These are phyloP conservation scores for Aramus guarauna DNA, from an alignment of 2,113 vertebrate genomes.

Conservation along the genomic window DNA sequence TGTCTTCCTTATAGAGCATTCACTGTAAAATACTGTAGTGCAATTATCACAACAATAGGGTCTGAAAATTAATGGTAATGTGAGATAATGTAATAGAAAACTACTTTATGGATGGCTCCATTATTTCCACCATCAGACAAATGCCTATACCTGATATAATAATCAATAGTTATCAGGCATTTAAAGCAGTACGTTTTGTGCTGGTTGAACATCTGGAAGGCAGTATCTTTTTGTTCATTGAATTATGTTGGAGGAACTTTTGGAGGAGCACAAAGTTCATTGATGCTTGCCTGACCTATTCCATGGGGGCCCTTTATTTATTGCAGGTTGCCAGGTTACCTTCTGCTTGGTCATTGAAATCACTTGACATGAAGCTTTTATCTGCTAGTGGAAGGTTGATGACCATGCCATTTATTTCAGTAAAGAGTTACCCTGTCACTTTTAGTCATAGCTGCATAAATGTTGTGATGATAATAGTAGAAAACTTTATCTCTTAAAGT, in stretches of 20 bases:
- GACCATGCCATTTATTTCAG: background rate
- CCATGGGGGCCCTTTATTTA: background rate
- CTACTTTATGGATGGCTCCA: background rate
- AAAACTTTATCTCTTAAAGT: conserved; percentile 15
- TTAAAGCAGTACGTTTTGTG: background rate
- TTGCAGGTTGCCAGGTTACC: background rate
- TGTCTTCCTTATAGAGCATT: background rate
- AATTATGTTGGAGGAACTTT: background rate
- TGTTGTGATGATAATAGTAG: background rate
- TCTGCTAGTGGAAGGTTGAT: background rate
- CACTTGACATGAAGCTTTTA: background rate
- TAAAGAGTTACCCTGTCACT: background rate
- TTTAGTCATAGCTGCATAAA: background rate
- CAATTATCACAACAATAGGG: background rate
- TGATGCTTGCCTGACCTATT: background rate
- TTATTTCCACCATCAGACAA: background rate
- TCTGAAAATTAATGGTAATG: background rate
- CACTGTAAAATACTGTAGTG: background rate
- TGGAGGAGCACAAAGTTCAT: background rate
- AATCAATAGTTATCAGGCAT: background rate
- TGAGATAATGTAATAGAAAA: background rate
- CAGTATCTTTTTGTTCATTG: background rate
- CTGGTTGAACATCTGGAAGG: background rate
- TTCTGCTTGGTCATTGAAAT: background rate
- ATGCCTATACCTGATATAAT: background rate